Base-by-base conservation (phyloP, 2,888 invertebrate genomes). In the Psylliodes chrysocephalus region DNA sequence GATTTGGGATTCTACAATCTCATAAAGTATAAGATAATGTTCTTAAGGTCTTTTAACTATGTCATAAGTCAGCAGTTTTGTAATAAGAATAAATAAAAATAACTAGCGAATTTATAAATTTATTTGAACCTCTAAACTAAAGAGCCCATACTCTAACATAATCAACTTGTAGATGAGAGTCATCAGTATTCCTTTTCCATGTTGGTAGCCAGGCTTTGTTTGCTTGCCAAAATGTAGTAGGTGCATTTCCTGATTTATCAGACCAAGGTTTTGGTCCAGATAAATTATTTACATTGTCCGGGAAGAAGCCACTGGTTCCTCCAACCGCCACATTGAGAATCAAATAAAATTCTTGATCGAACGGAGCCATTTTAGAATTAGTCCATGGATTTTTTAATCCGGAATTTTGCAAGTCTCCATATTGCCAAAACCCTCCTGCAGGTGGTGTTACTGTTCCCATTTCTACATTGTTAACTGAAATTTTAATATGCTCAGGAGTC, bases 331-430 rank as follows among this genome's bases (percentile, higher is more conserved):
- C 63, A 64, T 77, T 90, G 66, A 91, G 81, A 53, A 90, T 84
- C 22, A 91, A 73, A 79, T 87, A 87, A 79, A 88, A 88, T 85
- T 88, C 86, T 76, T 89, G 85, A 76, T 90, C 90, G 71, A 90
- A 90, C 1, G 90, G 90, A 10, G 90, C 89, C 88, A 89, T 88
- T 74, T 84, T 86, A 0, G 70, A 56, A 30, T 55, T 52, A 52
- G 83, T 80, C 88, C 88, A 88, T 4, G 87, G 87, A 76, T 88
- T 89, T 10, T 81, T 78, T n/a, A 85, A 75, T 53, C 82, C 83
- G 71, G 80, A 83, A 1, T 80, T 77, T 59, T 79, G 81, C 71
- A 90, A 88, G 0, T 84, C 84, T 1, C 90, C 90, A 49, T 85
- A 79, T 51, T 87, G 83, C 90, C 90, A 91, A 81, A 91, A 90